Base-by-base conservation (phyloP, 2,888 invertebrate species). In the Taphrorychus bicolor region DNA sequence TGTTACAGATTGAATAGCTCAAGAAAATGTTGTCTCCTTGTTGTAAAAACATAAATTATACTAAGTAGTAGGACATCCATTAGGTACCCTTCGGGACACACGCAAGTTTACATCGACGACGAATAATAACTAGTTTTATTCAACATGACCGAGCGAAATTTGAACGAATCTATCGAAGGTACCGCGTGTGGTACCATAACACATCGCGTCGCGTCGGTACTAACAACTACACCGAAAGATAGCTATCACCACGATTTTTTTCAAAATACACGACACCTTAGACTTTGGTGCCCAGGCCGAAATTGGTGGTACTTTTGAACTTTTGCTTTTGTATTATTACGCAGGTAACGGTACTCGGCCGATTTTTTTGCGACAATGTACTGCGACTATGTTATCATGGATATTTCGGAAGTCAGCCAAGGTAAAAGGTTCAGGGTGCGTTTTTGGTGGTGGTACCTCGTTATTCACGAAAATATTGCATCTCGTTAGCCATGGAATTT, bases 341-440 rank as follows among this genome's bases (percentile, higher is more conserved):
- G 19, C 41, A 21, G 16, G 11, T 21, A 18, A 23, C 17, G 41
- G 51, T 42, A 52, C 24, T 24, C 45, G 42, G 17, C 23, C 14
- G 48, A 23, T 24, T 59, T 59, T 51, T 57, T 56, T 53, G 16
- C 9, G n/a, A 17, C 19, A 60, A 49, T 76, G 76, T 76, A 74
- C 70, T 74, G 76, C 69, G 76, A 76, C 65, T 76, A 76, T 66
- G 73, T 76, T 63, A 72, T 74, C 54, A 76, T 76, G 76, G 76
- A 76, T 69, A 73, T 76, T 52, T 70, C 73, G 58, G 75, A 76
- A 66, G 62, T 74, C 18, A 72, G 73, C 73, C 75, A 75, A 75
- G 76, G 76, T 76, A 76, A 73, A 51, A 49, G 41, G n/a, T n/a
- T n/a, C 32, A 3, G 32, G 24, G 22, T 45, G 11, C 21, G 2